phyloP scores from a whole-genome alignment of 2,797 vertebrate species.

The Ceyx erithaca region DNA sequence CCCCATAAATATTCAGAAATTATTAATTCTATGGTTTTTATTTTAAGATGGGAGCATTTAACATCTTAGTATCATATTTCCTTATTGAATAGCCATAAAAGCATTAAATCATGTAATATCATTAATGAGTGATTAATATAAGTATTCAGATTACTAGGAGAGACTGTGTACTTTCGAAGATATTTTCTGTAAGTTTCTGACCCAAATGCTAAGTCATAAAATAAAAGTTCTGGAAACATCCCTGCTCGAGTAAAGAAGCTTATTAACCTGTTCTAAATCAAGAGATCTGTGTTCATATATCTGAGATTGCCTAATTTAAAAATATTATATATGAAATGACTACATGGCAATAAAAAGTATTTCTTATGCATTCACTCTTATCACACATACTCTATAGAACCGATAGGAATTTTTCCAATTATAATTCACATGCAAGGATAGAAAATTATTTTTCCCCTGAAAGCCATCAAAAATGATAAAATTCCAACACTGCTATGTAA shows the following conservation, averaged over 20 bases:
- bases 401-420: neutral
- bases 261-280: neutral
- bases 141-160: neutral
- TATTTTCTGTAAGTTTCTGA: neutral
- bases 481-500: neutral
- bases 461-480: neutral
- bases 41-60: neutral
- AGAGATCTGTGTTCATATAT: neutral
- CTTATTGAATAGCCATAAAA: neutral
- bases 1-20: neutral
- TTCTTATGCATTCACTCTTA: neutral
- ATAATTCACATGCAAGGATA: neutral
- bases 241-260: neutral
- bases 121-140: neutral
- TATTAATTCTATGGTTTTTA: neutral
- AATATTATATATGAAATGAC: neutral
- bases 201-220: neutral
- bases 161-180: neutral
- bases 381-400: neutral
- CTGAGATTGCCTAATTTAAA: neutral
- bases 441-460: neutral
- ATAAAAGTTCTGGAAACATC: neutral
- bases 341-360: neutral
- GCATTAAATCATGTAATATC: neutral
- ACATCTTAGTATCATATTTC: neutral